phyloP scores from a whole-genome alignment of 2,113 vertebrate species.

The Ranitomeya imitator region DNA sequence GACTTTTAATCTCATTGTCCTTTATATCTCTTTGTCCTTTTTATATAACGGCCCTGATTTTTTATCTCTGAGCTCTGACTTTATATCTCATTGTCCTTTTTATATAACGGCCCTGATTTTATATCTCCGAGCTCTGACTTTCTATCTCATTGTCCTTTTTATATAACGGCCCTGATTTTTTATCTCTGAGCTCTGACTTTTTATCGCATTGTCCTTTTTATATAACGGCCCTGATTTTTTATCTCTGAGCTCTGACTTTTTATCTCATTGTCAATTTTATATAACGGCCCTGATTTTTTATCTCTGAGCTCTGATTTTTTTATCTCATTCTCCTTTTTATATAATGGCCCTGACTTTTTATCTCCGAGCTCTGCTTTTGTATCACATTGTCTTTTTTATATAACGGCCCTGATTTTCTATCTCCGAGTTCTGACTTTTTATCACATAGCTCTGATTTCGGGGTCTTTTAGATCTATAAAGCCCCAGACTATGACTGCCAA shows the following conservation, averaged over 20 bases:
- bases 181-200: not conserved
- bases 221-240: not conserved
- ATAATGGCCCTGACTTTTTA: not conserved
- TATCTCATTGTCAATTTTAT: not conserved
- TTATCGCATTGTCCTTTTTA: not conserved
- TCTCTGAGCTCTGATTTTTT: not conserved
- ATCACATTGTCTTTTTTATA: not conserved
- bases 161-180: too few species aligned
- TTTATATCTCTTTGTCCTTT: not conserved
- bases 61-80: too few species aligned
- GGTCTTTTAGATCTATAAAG: not conserved
- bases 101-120: too few species aligned
- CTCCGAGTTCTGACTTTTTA: not conserved
- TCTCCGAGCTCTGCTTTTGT: not conserved
- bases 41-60: not conserved
- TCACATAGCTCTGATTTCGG: not conserved
- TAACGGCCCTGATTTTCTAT: not conserved
- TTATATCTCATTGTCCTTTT: too few species aligned
- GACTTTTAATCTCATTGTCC: not conserved
- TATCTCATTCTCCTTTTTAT: not conserved
- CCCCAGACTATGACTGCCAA: not conserved
- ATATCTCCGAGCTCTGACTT: not conserved
- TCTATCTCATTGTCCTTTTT: not conserved
- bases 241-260: not conserved
- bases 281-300: not conserved